Conservation (phyloP, 2,888 invertebrate genomes). For the Mystacides longicornis region DNA sequence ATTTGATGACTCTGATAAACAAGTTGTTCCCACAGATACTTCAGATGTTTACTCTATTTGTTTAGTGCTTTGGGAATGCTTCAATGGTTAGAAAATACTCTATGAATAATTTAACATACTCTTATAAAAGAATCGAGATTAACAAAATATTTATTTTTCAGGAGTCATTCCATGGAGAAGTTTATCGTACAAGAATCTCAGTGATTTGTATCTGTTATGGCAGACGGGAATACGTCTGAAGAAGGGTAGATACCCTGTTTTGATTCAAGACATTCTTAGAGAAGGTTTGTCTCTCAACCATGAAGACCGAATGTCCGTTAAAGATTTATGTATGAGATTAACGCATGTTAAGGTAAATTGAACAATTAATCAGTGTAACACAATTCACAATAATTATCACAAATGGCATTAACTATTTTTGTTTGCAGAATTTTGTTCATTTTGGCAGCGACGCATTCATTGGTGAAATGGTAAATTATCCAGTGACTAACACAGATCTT, state of each 20-base stretch:
- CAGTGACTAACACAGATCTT: neutral
- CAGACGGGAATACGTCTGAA: constrained; percentile 35
- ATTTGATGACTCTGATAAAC: constrained; percentile 35
- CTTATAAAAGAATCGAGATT: too few relatives aligned
- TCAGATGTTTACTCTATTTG: constrained; percentile 43
- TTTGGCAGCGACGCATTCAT: neutral
- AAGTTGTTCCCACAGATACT: constrained; percentile 38
- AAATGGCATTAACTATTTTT: neutral
- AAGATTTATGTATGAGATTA: constrained; percentile 33
- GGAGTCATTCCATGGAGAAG: constrained; percentile 40
- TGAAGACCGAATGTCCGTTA: constrained; percentile 33
- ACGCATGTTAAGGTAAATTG: constrained; percentile 36
- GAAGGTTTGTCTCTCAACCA: constrained; percentile 35
- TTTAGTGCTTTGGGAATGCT: constrained; percentile 42
- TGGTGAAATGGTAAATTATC: neutral
- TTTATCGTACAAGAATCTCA: constrained; percentile 36
- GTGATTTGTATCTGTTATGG: constrained; percentile 38
- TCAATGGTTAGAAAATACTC: constrained; percentile 36
- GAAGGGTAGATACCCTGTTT: constrained; percentile 40
- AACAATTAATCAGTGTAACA: neutral
- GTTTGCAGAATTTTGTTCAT: neutral
- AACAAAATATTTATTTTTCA: constrained; percentile 25
- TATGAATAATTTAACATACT: too few relatives aligned
- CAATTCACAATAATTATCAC: neutral
- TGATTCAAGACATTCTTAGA: constrained; percentile 36